Evolutionary conservation across 1,140 invertebrate species (phyloP), one percentile per base, ranked within the genome.

Genomic region (Neodiprion lecontei): DNA sequence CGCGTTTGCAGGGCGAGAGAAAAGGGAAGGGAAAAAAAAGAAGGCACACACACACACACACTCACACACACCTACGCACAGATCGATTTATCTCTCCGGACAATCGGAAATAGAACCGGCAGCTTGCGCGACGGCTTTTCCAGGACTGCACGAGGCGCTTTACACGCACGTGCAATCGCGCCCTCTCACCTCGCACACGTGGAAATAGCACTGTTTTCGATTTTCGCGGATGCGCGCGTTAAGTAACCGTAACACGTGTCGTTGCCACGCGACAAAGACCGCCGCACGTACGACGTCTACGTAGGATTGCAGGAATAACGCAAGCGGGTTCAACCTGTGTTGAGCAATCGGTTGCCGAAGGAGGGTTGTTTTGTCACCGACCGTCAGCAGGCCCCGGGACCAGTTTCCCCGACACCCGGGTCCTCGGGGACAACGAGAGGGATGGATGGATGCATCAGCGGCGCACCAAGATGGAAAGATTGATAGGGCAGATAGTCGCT

Each of bases 401-500:
- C 79, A 74, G 72, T 28, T 53, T 49, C 70, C 21, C 12, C 49
- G 77, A 77, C 77, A 76, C 70, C 72, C 74, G 49, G 78, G 77
- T 84, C 85, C 84, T 82, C 23, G 74, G 84, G 85, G 85, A 83
- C 66, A 65, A 12, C 23, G 53, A 61, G n/a, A 61, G 23, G 61
- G 69, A 10, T 61, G 28, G 1, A 40, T 21, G 53, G 53, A 61
- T 61, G 53, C 53, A 81, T 76, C 78, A 80, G 69, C 76, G 66
- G 28, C 53, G 53, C 53, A 61, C 53, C 53, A 61, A 78, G 72
- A 77, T 78, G 74, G 79, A 80, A 83, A 85, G 85, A 86, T 87
- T 81, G 81, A 87, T 85, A 80, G 78, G 70, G 61, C 75, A 74
- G 85, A 87, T 87, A 85, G 79, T 77, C 75, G 75, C 78, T 79